These are phyloP conservation scores for Strix aluco DNA, from an alignment of 2,113 vertebrate species.

Conservation along the genomic window DNA sequence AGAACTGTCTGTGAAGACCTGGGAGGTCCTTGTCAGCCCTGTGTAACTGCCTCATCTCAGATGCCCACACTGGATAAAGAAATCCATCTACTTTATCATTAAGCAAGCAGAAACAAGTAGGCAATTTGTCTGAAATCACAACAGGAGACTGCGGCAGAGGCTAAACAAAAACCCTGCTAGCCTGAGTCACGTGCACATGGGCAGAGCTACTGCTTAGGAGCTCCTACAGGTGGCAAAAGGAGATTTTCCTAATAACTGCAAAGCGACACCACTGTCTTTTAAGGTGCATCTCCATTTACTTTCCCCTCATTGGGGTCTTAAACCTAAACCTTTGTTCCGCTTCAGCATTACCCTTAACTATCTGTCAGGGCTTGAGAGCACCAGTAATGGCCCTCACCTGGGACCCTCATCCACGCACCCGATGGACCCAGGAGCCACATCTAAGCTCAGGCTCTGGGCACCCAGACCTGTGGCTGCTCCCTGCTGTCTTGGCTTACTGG, in stretches of 20 bases:
- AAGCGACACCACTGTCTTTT: neutral
- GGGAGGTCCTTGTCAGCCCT: neutral
- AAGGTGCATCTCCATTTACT: neutral
- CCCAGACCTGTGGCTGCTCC: neutral
- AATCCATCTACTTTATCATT: neutral
- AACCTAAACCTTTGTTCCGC: neutral
- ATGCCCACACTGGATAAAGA: neutral
- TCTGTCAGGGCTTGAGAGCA: neutral
- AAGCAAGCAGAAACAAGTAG: neutral
- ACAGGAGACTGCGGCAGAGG: neutral
- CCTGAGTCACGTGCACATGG: neutral
- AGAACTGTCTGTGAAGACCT: neutral
- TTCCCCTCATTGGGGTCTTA: neutral
- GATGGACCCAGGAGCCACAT: neutral
- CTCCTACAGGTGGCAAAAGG: neutral
- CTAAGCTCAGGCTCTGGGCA: neutral
- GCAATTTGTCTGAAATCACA: neutral
- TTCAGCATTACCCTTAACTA: neutral
- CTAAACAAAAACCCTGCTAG: neutral
- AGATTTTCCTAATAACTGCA: neutral
- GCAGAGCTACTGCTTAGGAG: neutral
- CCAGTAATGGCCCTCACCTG: neutral
- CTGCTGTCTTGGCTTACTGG: neutral
- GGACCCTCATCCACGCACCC: neutral
- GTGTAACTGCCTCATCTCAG: neutral